Percentiles rank a stretch among this genome's conserved stretches.
Conservation (phyloP, 2,113 vertebrate genomes). For the Sinosuthora webbiana region DNA sequence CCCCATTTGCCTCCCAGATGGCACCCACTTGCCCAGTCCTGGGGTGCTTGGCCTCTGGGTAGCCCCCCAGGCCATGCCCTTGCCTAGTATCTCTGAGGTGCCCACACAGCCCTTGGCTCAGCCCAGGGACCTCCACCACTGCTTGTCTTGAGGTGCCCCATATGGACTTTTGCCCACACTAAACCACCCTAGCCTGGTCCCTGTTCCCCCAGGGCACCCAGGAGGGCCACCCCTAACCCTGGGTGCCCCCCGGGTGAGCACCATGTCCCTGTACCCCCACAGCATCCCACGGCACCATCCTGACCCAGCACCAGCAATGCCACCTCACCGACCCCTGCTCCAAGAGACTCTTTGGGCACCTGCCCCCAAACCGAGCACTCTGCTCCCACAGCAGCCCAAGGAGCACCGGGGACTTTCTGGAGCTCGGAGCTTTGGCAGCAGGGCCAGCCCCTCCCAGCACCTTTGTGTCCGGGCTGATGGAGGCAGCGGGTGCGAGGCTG, state of each 20-base stretch:
- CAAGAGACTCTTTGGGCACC: not conserved
- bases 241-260: fast-evolving
- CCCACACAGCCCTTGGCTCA: not conserved
- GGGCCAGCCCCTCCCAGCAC: not conserved
- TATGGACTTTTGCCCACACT: fast-evolving
- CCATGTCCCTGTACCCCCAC: not conserved
- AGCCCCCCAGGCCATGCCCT: not conserved
- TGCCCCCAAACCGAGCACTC: not conserved
- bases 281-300: not conserved
- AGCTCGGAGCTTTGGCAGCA: not conserved
- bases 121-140: not conserved
- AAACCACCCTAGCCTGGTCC: not conserved
- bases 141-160: fast-evolving
- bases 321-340: not conserved
- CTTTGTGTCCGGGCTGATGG: fast-evolving
- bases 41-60: not conserved
- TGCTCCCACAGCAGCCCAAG: fast-evolving
- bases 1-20: not conserved
- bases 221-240: not conserved
- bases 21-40: too few relatives aligned
- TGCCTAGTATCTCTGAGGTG: not conserved
- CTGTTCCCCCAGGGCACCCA: too few relatives aligned
- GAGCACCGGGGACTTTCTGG: fast-evolving
- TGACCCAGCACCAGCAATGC: fast-evolving
- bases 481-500: fast-evolving